phyloP scores from a whole-genome alignment of 2,888 invertebrate species.

The Hipparchia semele region DNA sequence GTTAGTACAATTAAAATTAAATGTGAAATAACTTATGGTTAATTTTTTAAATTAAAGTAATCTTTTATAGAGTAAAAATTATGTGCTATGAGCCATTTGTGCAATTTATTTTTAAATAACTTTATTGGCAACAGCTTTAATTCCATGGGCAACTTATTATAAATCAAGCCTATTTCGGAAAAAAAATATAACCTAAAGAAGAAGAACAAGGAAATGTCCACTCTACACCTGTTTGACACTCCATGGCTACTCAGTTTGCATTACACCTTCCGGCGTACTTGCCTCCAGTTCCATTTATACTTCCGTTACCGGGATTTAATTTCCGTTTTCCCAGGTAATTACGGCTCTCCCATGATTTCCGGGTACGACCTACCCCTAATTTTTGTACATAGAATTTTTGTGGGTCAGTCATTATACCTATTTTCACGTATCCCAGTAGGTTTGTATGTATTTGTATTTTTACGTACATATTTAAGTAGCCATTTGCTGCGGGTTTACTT shows the following conservation, averaged over 20 bases:
- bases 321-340: conserved; percentile 16
- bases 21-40: too few relatives aligned
- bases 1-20: too few relatives aligned
- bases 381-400: conserved; percentile 3
- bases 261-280: conserved; percentile 17
- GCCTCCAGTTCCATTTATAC: conserved; percentile 13
- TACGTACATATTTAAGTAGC: too few relatives aligned
- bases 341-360: conserved; percentile 17
- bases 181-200: not conserved
- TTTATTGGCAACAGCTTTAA: too few relatives aligned
- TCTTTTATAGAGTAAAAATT: too few relatives aligned
- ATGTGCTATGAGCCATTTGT: too few relatives aligned
- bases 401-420: not conserved
- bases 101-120: too few relatives aligned
- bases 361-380: not conserved
- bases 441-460: not conserved
- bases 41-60: too few relatives aligned
- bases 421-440: not conserved
- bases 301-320: conserved; percentile 18
- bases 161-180: not conserved
- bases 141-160: too few relatives aligned
- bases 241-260: not conserved
- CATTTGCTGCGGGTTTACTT: too few relatives aligned
- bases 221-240: not conserved
- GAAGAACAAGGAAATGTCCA: not conserved